A percentile compares a stretch with the other conserved stretches of the same genome.
Evolutionary conservation across 2,888 invertebrate genomes (phyloP).

Genomic region (Cylloceria caligata): DNA sequence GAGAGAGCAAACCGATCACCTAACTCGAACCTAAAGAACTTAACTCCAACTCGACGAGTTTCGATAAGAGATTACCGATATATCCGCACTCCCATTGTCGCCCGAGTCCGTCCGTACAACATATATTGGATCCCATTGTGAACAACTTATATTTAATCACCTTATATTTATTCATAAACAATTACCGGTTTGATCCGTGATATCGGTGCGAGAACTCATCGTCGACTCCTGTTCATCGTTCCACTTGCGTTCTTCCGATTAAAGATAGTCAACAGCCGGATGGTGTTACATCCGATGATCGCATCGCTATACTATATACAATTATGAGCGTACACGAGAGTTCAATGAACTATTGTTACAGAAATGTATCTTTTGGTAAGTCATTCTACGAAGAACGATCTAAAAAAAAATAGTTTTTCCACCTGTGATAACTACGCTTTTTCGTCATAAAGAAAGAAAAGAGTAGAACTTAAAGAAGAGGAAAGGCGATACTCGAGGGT

Average conservation of each 20-base stretch:
- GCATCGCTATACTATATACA: slow-evolving; percentile 18
- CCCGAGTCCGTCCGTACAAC: slow-evolving; percentile 69
- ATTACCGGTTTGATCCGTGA: slow-evolving; percentile 77
- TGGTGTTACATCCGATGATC: slow-evolving; percentile 50
- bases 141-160: slow-evolving; percentile 80
- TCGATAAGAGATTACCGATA: slow-evolving; percentile 67
- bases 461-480: slow-evolving; percentile 6
- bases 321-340: slow-evolving; percentile 6
- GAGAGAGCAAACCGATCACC: slow-evolving; percentile 71
- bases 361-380: slow-evolving; percentile 60
- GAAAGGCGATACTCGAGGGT: slow-evolving; percentile 34
- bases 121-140: slow-evolving; percentile 76
- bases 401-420: slow-evolving; percentile 46
- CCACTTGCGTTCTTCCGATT: slow-evolving; percentile 33
- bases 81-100: slow-evolving; percentile 74
- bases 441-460: background rate
- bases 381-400: slow-evolving; percentile 61
- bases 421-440: slow-evolving; percentile 60
- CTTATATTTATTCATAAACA: slow-evolving; percentile 84
- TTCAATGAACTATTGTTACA: slow-evolving; percentile 10
- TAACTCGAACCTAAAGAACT: too few relatives aligned
- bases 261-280: slow-evolving; percentile 35
- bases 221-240: slow-evolving; percentile 68
- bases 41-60: slow-evolving; percentile 49
- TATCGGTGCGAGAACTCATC: slow-evolving; percentile 62